Percentiles rank a stretch among this genome's conserved stretches.
These are phyloP conservation scores for Drosophila mojavensis DNA, from an alignment of 1,140 invertebrate genomes.

Conservation along the genomic window DNA sequence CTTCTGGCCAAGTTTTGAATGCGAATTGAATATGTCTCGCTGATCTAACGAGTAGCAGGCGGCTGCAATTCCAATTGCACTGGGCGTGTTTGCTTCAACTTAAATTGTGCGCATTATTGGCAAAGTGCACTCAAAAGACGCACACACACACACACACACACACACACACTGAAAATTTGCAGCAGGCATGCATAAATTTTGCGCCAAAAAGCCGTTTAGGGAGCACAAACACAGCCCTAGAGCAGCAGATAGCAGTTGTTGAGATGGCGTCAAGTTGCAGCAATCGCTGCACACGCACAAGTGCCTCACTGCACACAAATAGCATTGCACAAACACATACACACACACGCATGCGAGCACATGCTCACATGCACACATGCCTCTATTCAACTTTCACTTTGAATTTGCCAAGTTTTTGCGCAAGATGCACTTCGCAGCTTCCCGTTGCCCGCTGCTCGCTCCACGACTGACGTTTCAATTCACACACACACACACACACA, in stretches of 20 bases:
- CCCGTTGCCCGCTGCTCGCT: too few relatives aligned
- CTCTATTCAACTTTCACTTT: slow-evolving; percentile 74
- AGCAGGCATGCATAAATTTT: slow-evolving; percentile 69
- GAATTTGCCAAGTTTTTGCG: slow-evolving; percentile 75
- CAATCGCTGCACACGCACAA: slow-evolving; percentile 62
- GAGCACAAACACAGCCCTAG: slow-evolving; percentile 15
- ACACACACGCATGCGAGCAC: slow-evolving; percentile 19
- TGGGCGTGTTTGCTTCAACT: slow-evolving; percentile 65
- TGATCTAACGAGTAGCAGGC: slow-evolving; percentile 28
- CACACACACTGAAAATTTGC: slow-evolving; percentile 33
- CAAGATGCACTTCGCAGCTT: slow-evolving; percentile 2
- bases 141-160: slow-evolving; percentile 26
- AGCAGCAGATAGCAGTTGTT: slow-evolving; percentile 18
- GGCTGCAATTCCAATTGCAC: slow-evolving; percentile 53
- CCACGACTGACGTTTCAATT: slow-evolving; percentile 18
- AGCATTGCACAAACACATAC: slow-evolving; percentile 24
- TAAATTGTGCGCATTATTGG: slow-evolving; percentile 82
- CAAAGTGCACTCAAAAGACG: slow-evolving; percentile 72
- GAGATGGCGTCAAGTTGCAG: slow-evolving; percentile 53
- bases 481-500: slow-evolving; percentile 16
- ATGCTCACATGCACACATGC: slow-evolving; percentile 1
- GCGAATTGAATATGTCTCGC: slow-evolving; percentile 32
- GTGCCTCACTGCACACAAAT: slow-evolving; percentile 63
- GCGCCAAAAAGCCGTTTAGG: slow-evolving; percentile 71
- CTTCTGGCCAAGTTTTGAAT: slow-evolving; percentile 29